A percentile compares a stretch with the other conserved stretches of the same genome.
Evolutionary conservation across 2,888 invertebrate species (phyloP).

Genomic region (Nomada fucata): DNA sequence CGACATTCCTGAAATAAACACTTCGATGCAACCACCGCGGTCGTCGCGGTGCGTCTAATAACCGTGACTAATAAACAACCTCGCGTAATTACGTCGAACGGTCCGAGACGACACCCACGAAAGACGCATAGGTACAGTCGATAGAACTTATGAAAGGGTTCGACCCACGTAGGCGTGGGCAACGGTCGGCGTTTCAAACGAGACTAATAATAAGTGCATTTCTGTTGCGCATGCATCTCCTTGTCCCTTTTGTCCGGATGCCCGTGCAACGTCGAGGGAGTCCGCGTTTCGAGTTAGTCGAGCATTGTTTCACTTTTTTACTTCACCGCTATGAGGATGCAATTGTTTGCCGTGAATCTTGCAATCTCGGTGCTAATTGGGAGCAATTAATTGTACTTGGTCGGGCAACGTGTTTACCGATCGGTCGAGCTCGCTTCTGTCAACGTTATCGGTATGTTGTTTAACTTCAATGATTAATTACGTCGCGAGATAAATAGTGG

Average conservation of each 20-base stretch:
- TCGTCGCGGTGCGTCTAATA: slow-evolving; percentile 70
- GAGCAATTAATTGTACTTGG: no score
- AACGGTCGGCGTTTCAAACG: slow-evolving; percentile 45
- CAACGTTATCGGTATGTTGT: background rate
- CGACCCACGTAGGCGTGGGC: slow-evolving; percentile 17
- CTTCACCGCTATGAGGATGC: no score
- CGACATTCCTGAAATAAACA: slow-evolving; percentile 19
- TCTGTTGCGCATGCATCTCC: slow-evolving; percentile 3
- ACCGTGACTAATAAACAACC: slow-evolving; percentile 74
- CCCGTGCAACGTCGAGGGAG: background rate
- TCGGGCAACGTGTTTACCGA: no score
- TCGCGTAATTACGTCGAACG: slow-evolving; percentile 72
- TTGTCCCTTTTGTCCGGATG: background rate
- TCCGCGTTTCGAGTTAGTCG: no score
- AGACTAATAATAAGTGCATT: slow-evolving; percentile 33
- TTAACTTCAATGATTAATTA: no score
- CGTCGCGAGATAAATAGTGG: no score
- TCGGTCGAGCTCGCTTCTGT: background rate
- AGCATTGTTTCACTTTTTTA: no score
- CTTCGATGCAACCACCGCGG: slow-evolving; percentile 56
- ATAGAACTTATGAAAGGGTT: slow-evolving; percentile 29
- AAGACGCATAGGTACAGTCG: slow-evolving; percentile 33
- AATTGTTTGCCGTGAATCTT: no score
- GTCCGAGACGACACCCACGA: slow-evolving; percentile 65
- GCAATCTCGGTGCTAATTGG: no score